These are phyloP conservation scores for Ceratoteleas bidentatus DNA, from an alignment of 1,140 invertebrate species.

Conservation along the genomic window DNA sequence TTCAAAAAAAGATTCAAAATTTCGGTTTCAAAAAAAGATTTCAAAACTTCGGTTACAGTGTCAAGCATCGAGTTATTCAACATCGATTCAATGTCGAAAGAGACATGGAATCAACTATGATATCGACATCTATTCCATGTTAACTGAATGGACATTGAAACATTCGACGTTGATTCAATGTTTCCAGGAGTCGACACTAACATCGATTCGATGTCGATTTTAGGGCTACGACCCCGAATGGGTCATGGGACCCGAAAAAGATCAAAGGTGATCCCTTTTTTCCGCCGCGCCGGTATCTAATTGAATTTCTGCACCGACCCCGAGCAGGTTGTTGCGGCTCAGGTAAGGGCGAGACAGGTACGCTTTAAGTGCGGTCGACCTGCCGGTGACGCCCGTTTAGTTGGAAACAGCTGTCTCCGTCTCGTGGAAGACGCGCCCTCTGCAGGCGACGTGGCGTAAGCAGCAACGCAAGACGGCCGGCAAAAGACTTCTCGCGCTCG, in stretches of 20 bases:
- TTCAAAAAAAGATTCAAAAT: too few species aligned
- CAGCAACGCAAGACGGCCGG: slow-evolving; percentile 70
- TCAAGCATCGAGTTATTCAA: too few species aligned
- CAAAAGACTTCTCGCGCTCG: slow-evolving; percentile 48
- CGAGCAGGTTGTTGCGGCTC: slow-evolving; percentile 28
- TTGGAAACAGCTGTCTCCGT: slow-evolving; percentile 49
- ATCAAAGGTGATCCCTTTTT: slow-evolving; percentile 26
- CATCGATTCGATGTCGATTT: too few species aligned
- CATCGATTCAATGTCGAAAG: too few species aligned
- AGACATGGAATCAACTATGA: too few species aligned
- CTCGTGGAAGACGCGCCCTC: slow-evolving; percentile 55
- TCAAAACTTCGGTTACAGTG: too few species aligned
- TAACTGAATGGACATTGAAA: too few species aligned
- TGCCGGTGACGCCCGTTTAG: slow-evolving; percentile 74
- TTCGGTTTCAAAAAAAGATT: too few species aligned
- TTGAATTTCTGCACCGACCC: slow-evolving; percentile 42
- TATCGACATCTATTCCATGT: too few species aligned
- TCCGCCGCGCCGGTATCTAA: slow-evolving; percentile 49
- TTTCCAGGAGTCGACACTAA: too few species aligned
- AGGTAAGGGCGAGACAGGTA: slow-evolving; percentile 47
- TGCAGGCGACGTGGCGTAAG: slow-evolving; percentile 70
- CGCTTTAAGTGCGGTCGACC: slow-evolving; percentile 57
- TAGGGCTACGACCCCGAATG: too few species aligned
- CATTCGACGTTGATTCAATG: too few species aligned
- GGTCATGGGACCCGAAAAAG: slow-evolving; percentile 8